Percentiles rank a stretch among this genome's conserved stretches.
phyloP scores from a whole-genome alignment of 2,113 vertebrate genomes.

The Hemiprocne comata region DNA sequence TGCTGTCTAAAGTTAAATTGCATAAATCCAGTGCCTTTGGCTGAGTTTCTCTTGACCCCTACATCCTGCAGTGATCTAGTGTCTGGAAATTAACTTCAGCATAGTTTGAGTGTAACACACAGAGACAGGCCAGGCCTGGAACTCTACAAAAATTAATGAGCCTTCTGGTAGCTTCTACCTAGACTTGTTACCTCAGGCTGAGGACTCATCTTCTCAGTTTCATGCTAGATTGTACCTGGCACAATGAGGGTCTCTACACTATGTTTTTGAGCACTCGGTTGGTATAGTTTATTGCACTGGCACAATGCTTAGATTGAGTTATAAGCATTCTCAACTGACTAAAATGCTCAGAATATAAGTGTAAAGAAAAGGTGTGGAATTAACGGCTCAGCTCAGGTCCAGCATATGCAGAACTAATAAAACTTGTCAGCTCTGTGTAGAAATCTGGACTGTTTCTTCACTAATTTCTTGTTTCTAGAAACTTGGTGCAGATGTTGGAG shows the following conservation, averaged over 20 bases:
- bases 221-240: neutral
- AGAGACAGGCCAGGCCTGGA: neutral
- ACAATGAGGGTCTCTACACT: neutral
- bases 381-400: neutral
- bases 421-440: neutral
- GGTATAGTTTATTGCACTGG: neutral
- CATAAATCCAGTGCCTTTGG: neutral
- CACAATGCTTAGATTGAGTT: neutral
- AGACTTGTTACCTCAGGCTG: neutral
- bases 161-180: neutral
- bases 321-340: neutral
- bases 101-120: neutral
- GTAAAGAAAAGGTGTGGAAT: neutral
- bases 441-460: neutral
- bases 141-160: neutral
- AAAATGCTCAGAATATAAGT: neutral
- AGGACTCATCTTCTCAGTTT: neutral
- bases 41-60: neutral
- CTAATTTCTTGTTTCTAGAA: neutral
- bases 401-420: neutral
- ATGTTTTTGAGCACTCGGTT: neutral
- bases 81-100: neutral
- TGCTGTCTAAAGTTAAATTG: neutral
- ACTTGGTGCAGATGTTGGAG: neutral
- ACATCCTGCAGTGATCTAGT: neutral